phyloP scores from a whole-genome alignment of 2,113 vertebrate species.

The Dendropsophus ebraccatus region DNA sequence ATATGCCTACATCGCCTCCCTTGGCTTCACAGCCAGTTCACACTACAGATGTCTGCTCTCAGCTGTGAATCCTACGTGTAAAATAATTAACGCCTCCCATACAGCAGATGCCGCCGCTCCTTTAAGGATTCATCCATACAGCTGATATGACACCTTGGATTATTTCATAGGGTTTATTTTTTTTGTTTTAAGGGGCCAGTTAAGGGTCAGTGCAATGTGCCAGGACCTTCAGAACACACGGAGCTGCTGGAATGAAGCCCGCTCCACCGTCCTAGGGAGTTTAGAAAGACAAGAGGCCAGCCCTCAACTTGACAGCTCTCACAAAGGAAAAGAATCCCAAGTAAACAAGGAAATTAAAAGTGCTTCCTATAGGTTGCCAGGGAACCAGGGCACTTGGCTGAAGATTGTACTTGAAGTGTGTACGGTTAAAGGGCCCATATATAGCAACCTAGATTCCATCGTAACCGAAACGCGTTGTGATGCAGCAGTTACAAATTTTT shows the following conservation, averaged over 20 bases:
- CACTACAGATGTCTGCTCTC: constrained; percentile 19
- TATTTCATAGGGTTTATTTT: background rate
- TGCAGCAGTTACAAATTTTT: background rate
- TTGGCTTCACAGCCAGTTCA: background rate
- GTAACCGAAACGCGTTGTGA: background rate
- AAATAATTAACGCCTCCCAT: constrained; percentile 31
- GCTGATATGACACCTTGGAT: background rate
- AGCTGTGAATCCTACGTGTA: constrained; percentile 19
- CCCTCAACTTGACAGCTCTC: constrained; percentile 9
- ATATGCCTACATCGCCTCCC: background rate
- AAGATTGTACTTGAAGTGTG: constrained; percentile 44
- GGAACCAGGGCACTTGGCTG: constrained; percentile 32
- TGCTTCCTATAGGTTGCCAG: constrained; percentile 47
- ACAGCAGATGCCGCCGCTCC: background rate
- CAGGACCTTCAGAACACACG: background rate
- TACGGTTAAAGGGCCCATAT: background rate
- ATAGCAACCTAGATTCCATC: constrained; percentile 11
- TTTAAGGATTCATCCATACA: background rate
- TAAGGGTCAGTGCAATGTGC: too few relatives aligned
- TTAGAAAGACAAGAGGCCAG: constrained; percentile 31
- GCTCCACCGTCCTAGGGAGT: background rate
- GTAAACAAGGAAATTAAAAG: constrained; percentile 48
- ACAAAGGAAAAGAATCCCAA: constrained; percentile 41
- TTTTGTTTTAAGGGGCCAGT: background rate
- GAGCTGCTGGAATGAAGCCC: background rate